Conservation (phyloP, 53 echinoderm and acorn worm genomes). For the Antedon mediterranea region DNA sequence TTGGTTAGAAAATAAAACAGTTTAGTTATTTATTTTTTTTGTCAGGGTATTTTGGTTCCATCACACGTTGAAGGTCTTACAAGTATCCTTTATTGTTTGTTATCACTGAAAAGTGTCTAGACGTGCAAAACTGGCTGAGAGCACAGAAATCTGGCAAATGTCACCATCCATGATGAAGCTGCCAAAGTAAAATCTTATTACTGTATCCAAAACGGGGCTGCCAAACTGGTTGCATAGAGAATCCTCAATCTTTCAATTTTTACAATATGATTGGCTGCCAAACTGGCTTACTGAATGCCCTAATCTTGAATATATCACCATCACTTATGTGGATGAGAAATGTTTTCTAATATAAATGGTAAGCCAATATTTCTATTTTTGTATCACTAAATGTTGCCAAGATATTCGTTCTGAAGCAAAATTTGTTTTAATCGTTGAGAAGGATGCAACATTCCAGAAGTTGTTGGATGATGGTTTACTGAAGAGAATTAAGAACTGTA, state of each 20-base stretch:
- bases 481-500: constrained; percentile 38
- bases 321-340: background rate
- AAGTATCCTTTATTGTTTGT: constrained; percentile 68
- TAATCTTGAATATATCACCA: too few species aligned
- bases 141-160: too few species aligned
- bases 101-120: constrained; percentile 8
- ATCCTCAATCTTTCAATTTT: too few species aligned
- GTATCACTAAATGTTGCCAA: constrained; percentile 1
- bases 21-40: background rate
- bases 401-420: constrained; percentile 61
- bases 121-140: too few species aligned
- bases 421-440: constrained; percentile 79
- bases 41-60: constrained; percentile 62
- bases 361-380: too few species aligned
- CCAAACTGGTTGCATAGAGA: too few species aligned
- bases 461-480: constrained; percentile 66
- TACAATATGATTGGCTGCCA: too few species aligned
- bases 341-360: too few species aligned
- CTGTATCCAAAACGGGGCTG: too few species aligned
- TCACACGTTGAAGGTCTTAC: constrained; percentile 56
- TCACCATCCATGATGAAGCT: too few species aligned
- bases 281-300: too few species aligned
- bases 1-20: background rate
- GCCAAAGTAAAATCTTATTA: too few species aligned
- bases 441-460: constrained; percentile 94